Conservation (phyloP, 2,113 vertebrate genomes). For the Antigone vipio region DNA sequence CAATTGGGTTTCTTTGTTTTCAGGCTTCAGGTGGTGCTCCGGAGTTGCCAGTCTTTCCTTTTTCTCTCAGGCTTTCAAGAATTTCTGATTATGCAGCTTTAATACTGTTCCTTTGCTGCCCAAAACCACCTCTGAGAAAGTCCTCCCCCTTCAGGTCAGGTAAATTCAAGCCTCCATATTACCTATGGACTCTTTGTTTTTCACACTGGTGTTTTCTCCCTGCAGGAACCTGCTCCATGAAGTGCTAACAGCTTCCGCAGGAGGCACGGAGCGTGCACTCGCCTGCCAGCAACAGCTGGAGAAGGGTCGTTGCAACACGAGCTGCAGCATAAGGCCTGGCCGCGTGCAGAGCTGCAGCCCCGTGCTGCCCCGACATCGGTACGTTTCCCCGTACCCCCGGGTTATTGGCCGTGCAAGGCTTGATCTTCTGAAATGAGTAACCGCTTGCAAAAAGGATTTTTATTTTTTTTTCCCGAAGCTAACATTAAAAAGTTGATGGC, state of each 20-base stretch:
- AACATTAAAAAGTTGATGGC: background rate
- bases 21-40: background rate
- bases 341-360: background rate
- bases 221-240: background rate
- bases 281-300: accelerated
- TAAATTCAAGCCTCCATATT: background rate
- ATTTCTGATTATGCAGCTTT: background rate
- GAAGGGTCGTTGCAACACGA: accelerated
- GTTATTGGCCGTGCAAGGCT: background rate
- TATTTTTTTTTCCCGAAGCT: background rate
- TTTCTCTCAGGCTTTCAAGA: background rate
- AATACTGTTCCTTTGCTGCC: background rate
- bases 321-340: accelerated
- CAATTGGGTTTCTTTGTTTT: background rate
- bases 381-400: accelerated
- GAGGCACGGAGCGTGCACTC: accelerated
- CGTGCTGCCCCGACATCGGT: background rate
- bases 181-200: background rate
- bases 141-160: background rate
- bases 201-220: background rate
- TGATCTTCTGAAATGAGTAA: background rate
- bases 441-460: background rate
- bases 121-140: background rate
- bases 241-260: background rate
- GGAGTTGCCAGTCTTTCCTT: background rate